A percentile compares a stretch with the other conserved stretches of the same genome.
Evolutionary conservation across 2,888 invertebrate species (phyloP).

Genomic region (Ctena decussata): DNA sequence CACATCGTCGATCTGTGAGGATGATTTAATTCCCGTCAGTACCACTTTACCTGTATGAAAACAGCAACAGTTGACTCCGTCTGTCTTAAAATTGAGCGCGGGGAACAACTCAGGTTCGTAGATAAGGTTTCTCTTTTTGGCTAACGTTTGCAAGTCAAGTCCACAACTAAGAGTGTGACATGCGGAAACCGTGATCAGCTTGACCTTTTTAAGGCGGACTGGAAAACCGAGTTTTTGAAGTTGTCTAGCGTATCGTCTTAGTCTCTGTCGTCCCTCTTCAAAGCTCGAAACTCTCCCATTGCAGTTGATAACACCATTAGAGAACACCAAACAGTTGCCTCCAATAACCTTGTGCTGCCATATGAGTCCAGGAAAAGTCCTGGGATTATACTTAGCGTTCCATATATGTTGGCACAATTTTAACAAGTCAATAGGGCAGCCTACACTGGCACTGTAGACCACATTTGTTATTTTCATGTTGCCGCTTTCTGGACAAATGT

Average conservation of each 20-base stretch:
- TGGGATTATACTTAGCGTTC: not conserved
- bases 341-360: not conserved
- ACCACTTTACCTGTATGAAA: not conserved
- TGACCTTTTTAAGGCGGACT: not conserved
- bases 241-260: constrained; percentile 26
- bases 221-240: constrained; percentile 16
- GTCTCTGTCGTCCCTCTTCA: constrained; percentile 1
- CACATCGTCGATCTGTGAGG: not conserved
- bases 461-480: constrained; percentile 32
- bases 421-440: constrained; percentile 15
- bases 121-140: not conserved
- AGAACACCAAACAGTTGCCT: constrained; percentile 35
- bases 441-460: constrained; percentile 19
- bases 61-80: not conserved
- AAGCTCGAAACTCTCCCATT: constrained; percentile 16
- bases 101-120: constrained; percentile 31
- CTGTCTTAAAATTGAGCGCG: not conserved
- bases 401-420: constrained; percentile 14
- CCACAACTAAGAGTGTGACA: not conserved
- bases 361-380: not conserved
- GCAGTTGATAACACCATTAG: constrained; percentile 35
- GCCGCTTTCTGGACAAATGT: too few species aligned
- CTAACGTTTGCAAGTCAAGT: constrained; percentile 10
- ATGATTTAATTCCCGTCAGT: not conserved
- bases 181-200: constrained; percentile 18